Percentiles rank a stretch among this genome's conserved stretches.
Conservation (phyloP, 2,888 invertebrate species). For the Tridacna crocea region DNA sequence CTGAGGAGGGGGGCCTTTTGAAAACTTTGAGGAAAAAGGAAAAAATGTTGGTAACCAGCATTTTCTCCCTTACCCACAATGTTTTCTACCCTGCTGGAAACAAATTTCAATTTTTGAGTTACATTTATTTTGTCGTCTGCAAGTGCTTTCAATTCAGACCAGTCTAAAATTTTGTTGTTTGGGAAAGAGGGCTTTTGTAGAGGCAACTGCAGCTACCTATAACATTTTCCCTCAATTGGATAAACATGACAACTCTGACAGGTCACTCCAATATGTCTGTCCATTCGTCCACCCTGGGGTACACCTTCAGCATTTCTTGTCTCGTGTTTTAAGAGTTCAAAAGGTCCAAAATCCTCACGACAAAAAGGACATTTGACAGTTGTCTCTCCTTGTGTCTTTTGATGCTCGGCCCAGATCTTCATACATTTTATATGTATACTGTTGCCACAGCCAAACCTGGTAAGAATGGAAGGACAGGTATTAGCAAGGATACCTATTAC, state of each 20-base stretch:
- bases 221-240: slow-evolving; percentile 83
- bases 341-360: slow-evolving; percentile 83
- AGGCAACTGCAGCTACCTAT: slow-evolving; percentile 81
- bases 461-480: background rate
- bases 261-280: slow-evolving; percentile 76
- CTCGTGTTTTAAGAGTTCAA: slow-evolving; percentile 81
- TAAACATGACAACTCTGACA: slow-evolving; percentile 79
- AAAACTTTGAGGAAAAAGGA: too few relatives aligned
- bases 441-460: slow-evolving; percentile 84
- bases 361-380: slow-evolving; percentile 83
- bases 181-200: too few relatives aligned
- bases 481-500: too few relatives aligned
- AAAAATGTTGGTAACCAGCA: too few relatives aligned
- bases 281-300: slow-evolving; percentile 69
- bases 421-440: slow-evolving; percentile 84
- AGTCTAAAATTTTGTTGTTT: too few relatives aligned
- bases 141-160: too few relatives aligned
- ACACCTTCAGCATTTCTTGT: slow-evolving; percentile 76
- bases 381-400: slow-evolving; percentile 77
- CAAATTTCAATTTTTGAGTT: too few relatives aligned
- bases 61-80: too few relatives aligned
- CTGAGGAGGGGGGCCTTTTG: too few relatives aligned
- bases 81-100: too few relatives aligned
- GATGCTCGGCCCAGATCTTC: slow-evolving; percentile 84
- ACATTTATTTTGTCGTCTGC: too few relatives aligned